Percentiles rank a stretch among this genome's conserved stretches.
Conservation (phyloP, 1,140 invertebrate species). For the Arion vulgaris region DNA sequence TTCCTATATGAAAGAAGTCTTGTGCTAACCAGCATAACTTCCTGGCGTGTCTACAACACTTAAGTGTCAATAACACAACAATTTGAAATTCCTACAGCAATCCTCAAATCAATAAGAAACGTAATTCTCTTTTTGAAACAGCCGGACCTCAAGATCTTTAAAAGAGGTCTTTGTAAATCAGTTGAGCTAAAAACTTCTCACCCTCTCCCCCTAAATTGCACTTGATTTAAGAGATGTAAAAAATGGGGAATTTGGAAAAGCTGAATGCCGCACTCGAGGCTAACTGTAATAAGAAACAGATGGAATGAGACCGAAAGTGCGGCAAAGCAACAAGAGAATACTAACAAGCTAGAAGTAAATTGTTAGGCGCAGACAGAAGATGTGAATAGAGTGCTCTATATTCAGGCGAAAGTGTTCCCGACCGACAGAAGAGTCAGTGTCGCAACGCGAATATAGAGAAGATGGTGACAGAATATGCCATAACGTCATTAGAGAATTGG, state of each 20-base stretch:
- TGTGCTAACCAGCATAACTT: too few relatives aligned
- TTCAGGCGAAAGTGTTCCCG: neutral
- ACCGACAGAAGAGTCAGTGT: neutral
- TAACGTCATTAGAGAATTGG: too few relatives aligned
- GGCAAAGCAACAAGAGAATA: neutral
- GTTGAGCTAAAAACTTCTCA: neutral
- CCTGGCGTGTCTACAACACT: neutral
- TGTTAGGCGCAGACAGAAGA: neutral
- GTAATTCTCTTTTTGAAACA: neutral
- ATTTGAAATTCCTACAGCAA: neutral
- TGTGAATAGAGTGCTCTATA: neutral
- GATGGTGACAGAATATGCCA: neutral
- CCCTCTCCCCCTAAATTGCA: neutral
- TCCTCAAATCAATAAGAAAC: neutral
- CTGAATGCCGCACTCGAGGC: neutral
- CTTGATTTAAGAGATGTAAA: conserved; percentile 5
- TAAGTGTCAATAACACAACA: neutral
- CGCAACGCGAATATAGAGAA: neutral
- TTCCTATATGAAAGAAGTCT: too few relatives aligned
- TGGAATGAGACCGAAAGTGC: neutral
- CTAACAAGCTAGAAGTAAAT: neutral
- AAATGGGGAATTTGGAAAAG: neutral
- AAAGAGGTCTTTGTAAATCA: neutral
- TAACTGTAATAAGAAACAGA: neutral
- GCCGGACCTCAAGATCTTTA: neutral